phyloP scores from a whole-genome alignment of 1,140 invertebrate species.

The Acromyrmex heyeri region DNA sequence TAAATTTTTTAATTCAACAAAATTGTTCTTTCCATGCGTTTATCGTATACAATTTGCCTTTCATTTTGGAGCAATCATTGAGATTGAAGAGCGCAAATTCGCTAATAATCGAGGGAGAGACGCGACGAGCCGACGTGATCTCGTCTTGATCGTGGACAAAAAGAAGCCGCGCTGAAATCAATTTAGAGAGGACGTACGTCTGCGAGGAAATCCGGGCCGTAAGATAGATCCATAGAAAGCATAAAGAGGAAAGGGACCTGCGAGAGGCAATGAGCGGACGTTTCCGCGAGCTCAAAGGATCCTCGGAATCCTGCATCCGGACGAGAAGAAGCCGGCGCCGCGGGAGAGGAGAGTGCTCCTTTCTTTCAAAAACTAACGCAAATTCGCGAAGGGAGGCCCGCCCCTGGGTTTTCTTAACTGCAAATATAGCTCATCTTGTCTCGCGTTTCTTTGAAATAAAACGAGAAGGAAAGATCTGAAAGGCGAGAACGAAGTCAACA shows the following conservation, averaged over 20 bases:
- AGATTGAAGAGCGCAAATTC: not conserved
- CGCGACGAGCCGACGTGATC: constrained; percentile 2
- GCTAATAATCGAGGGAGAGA: not conserved
- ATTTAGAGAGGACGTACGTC: constrained; percentile 79
- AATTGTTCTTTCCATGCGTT: not conserved
- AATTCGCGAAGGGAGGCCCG: constrained; percentile 37
- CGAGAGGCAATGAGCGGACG: constrained; percentile 61
- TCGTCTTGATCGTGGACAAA: constrained; percentile 76
- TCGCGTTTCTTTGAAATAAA: not conserved
- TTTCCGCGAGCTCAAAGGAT: constrained; percentile 62
- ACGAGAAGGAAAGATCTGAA: not conserved
- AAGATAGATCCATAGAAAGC: constrained; percentile 83
- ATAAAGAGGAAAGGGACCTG: constrained; percentile 78
- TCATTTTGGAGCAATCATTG: not conserved
- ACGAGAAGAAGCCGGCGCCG: constrained; percentile 32
- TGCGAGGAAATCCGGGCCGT: constrained; percentile 84
- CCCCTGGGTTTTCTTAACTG: not conserved
- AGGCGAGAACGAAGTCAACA: not conserved
- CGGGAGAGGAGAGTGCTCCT: constrained; percentile 35
- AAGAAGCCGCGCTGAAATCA: constrained; percentile 84
- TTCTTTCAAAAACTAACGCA: constrained; percentile 63
- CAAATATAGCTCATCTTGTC: not conserved
- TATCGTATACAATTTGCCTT: not conserved
- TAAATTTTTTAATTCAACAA: too few species aligned
- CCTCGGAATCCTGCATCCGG: constrained; percentile 57